Conservation (phyloP, 1,140 invertebrate species). For the Chrysopa pallens region DNA sequence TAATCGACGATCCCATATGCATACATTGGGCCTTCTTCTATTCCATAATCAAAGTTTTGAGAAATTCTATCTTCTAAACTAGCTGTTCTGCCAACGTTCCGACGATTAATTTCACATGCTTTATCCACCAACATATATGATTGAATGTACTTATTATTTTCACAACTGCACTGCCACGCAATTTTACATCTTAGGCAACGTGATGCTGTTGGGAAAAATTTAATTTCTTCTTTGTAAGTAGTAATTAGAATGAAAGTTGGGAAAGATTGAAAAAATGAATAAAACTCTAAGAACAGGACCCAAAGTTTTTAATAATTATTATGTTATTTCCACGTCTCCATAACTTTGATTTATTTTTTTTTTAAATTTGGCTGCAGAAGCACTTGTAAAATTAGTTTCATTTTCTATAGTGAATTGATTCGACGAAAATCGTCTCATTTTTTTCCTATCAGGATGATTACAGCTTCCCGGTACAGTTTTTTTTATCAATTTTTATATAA, state of each 20-base stretch:
- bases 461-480: neutral
- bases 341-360: no score
- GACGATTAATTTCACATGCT: constrained; percentile 9
- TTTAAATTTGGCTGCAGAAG: no score
- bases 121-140: constrained; percentile 6
- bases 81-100: constrained; percentile 9
- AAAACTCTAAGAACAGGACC: neutral
- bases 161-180: neutral
- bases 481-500: neutral
- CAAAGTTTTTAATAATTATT: neutral
- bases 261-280: neutral
- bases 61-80: constrained; percentile 9
- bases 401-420: neutral
- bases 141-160: constrained; percentile 4
- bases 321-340: neutral
- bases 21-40: no score
- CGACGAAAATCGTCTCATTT: neutral
- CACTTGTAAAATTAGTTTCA: neutral
- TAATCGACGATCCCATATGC: no score
- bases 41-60: no score
- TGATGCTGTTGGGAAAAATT: neutral
- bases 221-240: neutral
- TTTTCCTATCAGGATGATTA: neutral
- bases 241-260: neutral
- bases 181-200: neutral